These are phyloP conservation scores for Tachina fera DNA, from an alignment of 2,888 invertebrate genomes.

Conservation along the genomic window DNA sequence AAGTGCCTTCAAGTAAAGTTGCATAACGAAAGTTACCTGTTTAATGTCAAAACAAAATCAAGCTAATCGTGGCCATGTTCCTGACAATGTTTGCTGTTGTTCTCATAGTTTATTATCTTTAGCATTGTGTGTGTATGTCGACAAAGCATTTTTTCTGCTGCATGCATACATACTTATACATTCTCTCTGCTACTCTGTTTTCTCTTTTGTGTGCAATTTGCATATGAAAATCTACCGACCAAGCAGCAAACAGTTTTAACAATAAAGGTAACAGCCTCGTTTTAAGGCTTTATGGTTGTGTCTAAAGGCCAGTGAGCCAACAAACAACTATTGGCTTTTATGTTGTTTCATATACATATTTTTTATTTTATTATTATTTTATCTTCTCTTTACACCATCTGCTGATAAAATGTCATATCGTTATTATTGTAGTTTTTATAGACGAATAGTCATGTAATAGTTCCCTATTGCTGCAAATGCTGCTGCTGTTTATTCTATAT, in stretches of 20 bases:
- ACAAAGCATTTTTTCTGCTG: conserved; percentile 6
- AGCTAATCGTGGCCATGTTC: conserved; percentile 53
- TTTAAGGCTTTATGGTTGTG: not conserved
- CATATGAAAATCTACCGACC: conserved; percentile 47
- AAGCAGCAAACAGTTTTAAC: conserved; percentile 36
- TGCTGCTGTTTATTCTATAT: too few relatives aligned
- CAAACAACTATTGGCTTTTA: conserved; percentile 16
- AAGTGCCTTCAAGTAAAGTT: not conserved
- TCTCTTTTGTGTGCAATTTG: conserved; percentile 63
- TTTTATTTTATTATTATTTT: conserved; percentile 32
- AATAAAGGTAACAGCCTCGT: conserved; percentile 16
- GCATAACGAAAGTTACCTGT: conserved; percentile 41
- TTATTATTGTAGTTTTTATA: conserved; percentile 15
- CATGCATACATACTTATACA: not conserved
- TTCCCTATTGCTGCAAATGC: conserved; percentile 24
- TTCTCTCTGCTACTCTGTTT: not conserved
- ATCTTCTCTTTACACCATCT: not conserved
- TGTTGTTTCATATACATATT: not conserved
- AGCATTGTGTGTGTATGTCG: conserved; percentile 38
- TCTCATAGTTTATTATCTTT: conserved; percentile 4
- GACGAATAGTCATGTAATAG: not conserved
- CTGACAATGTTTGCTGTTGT: conserved; percentile 5
- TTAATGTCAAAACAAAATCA: conserved; percentile 32
- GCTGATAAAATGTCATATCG: not conserved
- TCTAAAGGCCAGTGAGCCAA: conserved; percentile 19